Conservation (phyloP, 2,113 vertebrate species). For the Proteles cristata region DNA sequence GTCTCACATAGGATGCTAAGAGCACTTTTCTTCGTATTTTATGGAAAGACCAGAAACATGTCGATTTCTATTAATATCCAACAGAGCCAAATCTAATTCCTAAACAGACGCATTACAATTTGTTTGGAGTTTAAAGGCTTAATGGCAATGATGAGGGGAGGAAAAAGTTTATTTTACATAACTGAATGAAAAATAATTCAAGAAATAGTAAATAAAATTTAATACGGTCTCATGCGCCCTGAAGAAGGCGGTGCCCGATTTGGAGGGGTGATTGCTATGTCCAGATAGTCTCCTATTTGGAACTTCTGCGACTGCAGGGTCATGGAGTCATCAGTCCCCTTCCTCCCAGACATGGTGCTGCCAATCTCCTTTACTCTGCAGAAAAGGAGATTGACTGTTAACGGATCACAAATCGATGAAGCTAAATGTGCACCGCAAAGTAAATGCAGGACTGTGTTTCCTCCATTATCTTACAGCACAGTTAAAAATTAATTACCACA, state of each 20-base stretch:
- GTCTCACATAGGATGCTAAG: conserved; percentile 69
- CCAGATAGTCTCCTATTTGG: conserved; percentile 98
- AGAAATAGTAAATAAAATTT: conserved; percentile 72
- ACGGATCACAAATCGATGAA: not conserved
- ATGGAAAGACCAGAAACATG: conserved; percentile 67
- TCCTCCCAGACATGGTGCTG: conserved; percentile 95
- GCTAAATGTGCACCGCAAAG: not conserved
- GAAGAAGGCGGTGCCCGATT: conserved; percentile 94
- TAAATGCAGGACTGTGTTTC: not conserved
- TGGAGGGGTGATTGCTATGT: conserved; percentile 97
- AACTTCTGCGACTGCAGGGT: conserved; percentile 98
- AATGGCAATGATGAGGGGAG: conserved; percentile 68
- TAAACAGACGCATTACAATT: conserved; percentile 75
- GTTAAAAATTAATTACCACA: not conserved
- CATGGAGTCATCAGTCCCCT: conserved; percentile 97
- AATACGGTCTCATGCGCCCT: conserved; percentile 96
- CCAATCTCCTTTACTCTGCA: conserved; percentile 97
- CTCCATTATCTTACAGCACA: not conserved
- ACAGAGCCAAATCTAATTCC: conserved; percentile 65
- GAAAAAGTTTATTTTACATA: conserved; percentile 77
- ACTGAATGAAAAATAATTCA: conserved; percentile 78
- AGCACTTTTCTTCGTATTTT: conserved; percentile 71
- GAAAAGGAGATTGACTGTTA: conserved; percentile 49
- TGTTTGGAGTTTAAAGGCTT: conserved; percentile 73
- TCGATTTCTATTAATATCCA: conserved; percentile 48